A percentile compares a stretch with the other conserved stretches of the same genome.
These are phyloP conservation scores for Hydrozoanthus gracilis DNA, from an alignment of 92 coral and sea anemone species.

Conservation along the genomic window DNA sequence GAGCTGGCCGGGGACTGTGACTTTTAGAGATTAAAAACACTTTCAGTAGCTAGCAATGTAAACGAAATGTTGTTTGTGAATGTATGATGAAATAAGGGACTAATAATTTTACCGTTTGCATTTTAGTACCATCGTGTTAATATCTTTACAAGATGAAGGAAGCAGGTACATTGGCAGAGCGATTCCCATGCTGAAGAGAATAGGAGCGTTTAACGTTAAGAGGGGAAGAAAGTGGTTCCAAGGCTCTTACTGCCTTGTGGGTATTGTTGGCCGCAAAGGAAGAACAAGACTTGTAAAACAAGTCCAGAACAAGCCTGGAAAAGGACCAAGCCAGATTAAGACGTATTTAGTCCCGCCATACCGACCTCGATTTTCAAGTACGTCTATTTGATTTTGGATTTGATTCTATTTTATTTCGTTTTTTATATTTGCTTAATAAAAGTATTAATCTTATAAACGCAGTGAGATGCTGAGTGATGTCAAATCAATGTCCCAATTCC, in stretches of 20 bases:
- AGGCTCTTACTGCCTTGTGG: conserved; percentile 26
- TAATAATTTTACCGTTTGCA: background rate
- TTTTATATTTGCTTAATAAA: too few relatives aligned
- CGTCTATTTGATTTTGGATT: background rate
- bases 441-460: too few relatives aligned
- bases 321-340: conserved; percentile 36
- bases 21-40: too few relatives aligned
- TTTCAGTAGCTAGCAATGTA: too few relatives aligned
- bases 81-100: background rate
- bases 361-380: conserved; percentile 20
- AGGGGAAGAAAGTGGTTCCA: background rate
- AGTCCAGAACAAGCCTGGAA: conserved; percentile 35
- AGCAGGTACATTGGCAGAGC: background rate
- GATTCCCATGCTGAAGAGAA: conserved; percentile 27
- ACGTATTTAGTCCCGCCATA: conserved; percentile 3
- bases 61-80: too few relatives aligned
- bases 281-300: conserved; percentile 7
- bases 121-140: conserved; percentile 27
- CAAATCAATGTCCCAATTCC: too few relatives aligned
- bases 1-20: too few relatives aligned
- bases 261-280: conserved; percentile 29
- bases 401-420: background rate
- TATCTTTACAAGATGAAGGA: background rate
- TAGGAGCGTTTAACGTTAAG: conserved; percentile 32
- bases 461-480: too few relatives aligned